These are phyloP conservation scores for Tachyglossus aculeatus DNA, from an alignment of 2,797 vertebrate genomes.

Conservation along the genomic window DNA sequence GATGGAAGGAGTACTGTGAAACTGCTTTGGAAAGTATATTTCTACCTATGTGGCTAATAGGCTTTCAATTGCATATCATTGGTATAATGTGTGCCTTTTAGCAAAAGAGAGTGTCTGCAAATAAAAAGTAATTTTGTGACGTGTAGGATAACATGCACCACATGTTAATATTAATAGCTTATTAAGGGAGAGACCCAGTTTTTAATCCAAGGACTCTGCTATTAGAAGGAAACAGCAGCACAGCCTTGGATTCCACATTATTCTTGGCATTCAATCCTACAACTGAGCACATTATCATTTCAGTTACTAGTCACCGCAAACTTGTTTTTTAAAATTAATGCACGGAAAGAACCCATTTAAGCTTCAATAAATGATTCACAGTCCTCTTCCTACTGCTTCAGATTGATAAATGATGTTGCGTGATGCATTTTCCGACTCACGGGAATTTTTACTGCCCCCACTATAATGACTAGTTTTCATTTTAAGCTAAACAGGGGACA, in stretches of 20 bases:
- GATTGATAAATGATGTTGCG: slow-evolving; percentile 66
- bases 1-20: slow-evolving; percentile 11
- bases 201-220: slow-evolving; percentile 49
- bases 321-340: slow-evolving; percentile 72
- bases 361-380: slow-evolving; percentile 72
- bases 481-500: slow-evolving; percentile 26
- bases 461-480: slow-evolving; percentile 40
- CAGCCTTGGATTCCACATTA: slow-evolving; percentile 43
- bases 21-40: neutral
- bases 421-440: slow-evolving; percentile 58
- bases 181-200: slow-evolving; percentile 68
- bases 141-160: slow-evolving; percentile 49
- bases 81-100: slow-evolving; percentile 32
- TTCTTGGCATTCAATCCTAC: slow-evolving; percentile 61
- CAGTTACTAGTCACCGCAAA: slow-evolving; percentile 59
- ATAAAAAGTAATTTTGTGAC: slow-evolving; percentile 44
- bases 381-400: slow-evolving; percentile 51
- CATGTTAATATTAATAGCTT: slow-evolving; percentile 74
- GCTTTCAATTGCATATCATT: slow-evolving; percentile 28
- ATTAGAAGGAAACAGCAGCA: slow-evolving; percentile 46
- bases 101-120: slow-evolving; percentile 34
- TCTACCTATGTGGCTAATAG: slow-evolving; percentile 1
- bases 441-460: slow-evolving; percentile 44
- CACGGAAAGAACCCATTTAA: slow-evolving; percentile 69
- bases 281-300: slow-evolving; percentile 56